Evolutionary conservation across 1,140 invertebrate genomes (phyloP), one percentile per base, ranked within the genome.

Genomic region (Scaptodrosophila lebanonensis): DNA sequence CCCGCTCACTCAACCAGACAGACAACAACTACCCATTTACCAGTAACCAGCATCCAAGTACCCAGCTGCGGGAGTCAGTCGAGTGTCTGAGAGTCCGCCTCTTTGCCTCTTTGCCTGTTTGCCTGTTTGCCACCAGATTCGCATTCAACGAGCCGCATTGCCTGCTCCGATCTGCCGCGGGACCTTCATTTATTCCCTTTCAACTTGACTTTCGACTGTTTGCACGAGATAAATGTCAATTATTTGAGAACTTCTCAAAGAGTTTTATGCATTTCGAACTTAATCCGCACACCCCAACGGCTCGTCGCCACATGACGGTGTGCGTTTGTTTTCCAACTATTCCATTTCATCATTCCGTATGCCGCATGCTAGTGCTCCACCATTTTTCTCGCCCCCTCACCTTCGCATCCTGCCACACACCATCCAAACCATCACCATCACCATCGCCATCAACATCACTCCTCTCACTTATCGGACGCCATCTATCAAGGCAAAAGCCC

Each of bases 161-260:
- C 38, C 15, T 25, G 4, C 43, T 5, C 29, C 43, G 29, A 25
- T 3, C 22, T 32, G 29, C 25, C 27, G 25, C 43, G 43, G 32
- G 32, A 38, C 47, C 32, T 51, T 39, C 48, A 51, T 51, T 39
- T 51, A 51, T 51, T 51, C 33, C 18, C 48, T 51, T 51, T 51
- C 25, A 36, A 51, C 35, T 51, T 47, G 48, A 51, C 48, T 51
- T 51, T 51, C 35, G 48, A 51, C 48, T 51, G 48, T 51, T 51
- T 51, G 48, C 48, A 51, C 20, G 48, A 51, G 48, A 51, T 51
- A 51, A 51, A 51, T 51, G 48, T 51, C 48, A 51, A 51, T 51
- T 51, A 51, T 51, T 51, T 51, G 33, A 51, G 35, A 51, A 51
- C 33, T 51, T 51, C 35, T 51, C 48, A 51, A 49, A 47, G 43